These are phyloP conservation scores for Rutilus rutilus DNA, from an alignment of 2,113 vertebrate species.

Conservation along the genomic window DNA sequence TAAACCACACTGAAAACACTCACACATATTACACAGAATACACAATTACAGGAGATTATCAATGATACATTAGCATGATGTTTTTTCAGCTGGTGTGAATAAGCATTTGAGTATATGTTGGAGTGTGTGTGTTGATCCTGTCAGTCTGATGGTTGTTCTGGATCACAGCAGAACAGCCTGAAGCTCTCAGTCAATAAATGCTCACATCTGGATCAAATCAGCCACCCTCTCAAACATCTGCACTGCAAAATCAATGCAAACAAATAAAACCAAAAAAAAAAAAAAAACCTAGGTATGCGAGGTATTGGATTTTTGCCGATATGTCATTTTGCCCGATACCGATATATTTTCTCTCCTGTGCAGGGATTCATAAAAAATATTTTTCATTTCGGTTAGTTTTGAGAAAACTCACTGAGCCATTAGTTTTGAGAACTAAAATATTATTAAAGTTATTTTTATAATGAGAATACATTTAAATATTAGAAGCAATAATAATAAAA, in stretches of 20 bases:
- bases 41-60: not conserved
- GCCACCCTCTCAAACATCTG: conserved; percentile 41
- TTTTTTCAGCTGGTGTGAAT: not conserved
- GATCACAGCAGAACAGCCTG: conserved; percentile 12
- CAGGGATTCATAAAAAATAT: too few relatives aligned
- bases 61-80: not conserved
- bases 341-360: too few relatives aligned
- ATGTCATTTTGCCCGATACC: too few relatives aligned
- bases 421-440: too few relatives aligned
- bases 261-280: not conserved
- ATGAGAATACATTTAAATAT: too few relatives aligned
- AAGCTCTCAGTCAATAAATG: conserved; percentile 53
- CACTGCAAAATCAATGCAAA: conserved; percentile 25
- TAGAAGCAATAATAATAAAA: too few relatives aligned
- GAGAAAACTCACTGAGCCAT: too few relatives aligned
- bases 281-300: too few relatives aligned
- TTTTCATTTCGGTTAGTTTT: too few relatives aligned
- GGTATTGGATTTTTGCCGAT: too few relatives aligned
- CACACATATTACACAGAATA: not conserved
- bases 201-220: conserved; percentile 69
- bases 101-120: not conserved
- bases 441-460: too few relatives aligned
- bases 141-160: conserved; percentile 27
- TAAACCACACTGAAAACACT: not conserved
- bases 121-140: conserved; percentile 15